A percentile compares a stretch with the other conserved stretches of the same genome.
These are phyloP conservation scores for Cyphomyrus plagiostoma DNA, from an alignment of 2,113 vertebrate species.

Conservation along the genomic window DNA sequence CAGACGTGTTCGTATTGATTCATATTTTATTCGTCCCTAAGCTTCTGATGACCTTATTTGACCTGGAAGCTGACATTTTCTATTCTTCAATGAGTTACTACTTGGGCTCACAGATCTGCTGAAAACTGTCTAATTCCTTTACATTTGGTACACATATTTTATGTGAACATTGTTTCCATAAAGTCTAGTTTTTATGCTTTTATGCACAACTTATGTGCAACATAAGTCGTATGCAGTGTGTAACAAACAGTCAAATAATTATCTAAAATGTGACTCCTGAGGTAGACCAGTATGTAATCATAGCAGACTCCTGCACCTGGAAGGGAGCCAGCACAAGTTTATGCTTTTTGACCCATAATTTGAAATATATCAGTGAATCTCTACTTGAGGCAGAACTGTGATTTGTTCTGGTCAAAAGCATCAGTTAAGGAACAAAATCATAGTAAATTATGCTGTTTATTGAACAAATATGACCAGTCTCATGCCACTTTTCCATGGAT, in stretches of 20 bases:
- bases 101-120: not conserved
- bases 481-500: slow-evolving; percentile 42
- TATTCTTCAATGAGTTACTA: not conserved
- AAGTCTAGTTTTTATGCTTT: not conserved
- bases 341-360: not conserved
- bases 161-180: not conserved
- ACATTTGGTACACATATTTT: not conserved
- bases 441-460: slow-evolving; percentile 2
- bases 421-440: not conserved
- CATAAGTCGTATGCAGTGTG: not conserved
- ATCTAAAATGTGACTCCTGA: not conserved
- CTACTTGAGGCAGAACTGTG: not conserved
- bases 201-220: not conserved
- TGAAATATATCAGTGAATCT: not conserved
- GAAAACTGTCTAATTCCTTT: not conserved
- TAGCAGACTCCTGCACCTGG: not conserved
- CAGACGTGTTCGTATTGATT: not conserved
- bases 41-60: not conserved
- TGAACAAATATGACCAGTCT: slow-evolving; percentile 33
- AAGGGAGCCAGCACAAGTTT: not conserved
- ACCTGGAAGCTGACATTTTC: not conserved
- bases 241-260: not conserved
- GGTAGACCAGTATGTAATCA: not conserved
- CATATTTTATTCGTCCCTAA: not conserved
- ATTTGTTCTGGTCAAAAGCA: slow-evolving; percentile 1